These are phyloP conservation scores for Babyrousa celebensis DNA, from an alignment of 2,797 vertebrate genomes.

Conservation along the genomic window DNA sequence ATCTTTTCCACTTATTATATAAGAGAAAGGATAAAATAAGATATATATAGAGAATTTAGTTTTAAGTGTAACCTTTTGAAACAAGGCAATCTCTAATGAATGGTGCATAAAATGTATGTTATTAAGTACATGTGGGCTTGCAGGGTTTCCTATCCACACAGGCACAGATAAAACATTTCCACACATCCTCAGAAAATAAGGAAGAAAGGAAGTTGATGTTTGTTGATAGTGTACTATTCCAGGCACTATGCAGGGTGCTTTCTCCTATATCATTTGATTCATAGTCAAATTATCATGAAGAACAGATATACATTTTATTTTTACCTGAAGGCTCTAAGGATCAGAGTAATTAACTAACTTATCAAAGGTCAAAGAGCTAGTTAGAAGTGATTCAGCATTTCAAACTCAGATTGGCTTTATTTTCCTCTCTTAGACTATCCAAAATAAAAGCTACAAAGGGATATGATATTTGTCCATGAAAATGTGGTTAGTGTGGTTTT, in stretches of 20 bases:
- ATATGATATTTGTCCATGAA: neutral
- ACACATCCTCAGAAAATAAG: neutral
- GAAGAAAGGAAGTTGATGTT: neutral
- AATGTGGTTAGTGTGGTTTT: neutral
- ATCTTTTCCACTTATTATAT: neutral
- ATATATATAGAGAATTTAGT: neutral
- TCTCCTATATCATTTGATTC: neutral
- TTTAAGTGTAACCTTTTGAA: neutral
- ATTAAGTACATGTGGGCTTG: neutral
- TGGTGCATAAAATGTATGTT: neutral
- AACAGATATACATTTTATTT: neutral
- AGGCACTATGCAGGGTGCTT: neutral
- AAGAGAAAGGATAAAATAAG: constrained; percentile 26
- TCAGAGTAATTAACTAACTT: constrained; percentile 14
- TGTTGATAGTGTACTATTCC: neutral
- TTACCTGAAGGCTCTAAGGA: constrained; percentile 5
- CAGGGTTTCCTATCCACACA: neutral
- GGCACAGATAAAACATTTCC: neutral
- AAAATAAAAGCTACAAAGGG: constrained; percentile 7
- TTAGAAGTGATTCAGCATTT: neutral
- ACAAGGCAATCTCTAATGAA: neutral
- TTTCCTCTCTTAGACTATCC: constrained; percentile 3
- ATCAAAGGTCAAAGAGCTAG: neutral
- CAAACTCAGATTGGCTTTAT: neutral
- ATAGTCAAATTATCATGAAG: neutral